phyloP scores from a whole-genome alignment of 2,888 invertebrate species.

The Drosophila mimica region DNA sequence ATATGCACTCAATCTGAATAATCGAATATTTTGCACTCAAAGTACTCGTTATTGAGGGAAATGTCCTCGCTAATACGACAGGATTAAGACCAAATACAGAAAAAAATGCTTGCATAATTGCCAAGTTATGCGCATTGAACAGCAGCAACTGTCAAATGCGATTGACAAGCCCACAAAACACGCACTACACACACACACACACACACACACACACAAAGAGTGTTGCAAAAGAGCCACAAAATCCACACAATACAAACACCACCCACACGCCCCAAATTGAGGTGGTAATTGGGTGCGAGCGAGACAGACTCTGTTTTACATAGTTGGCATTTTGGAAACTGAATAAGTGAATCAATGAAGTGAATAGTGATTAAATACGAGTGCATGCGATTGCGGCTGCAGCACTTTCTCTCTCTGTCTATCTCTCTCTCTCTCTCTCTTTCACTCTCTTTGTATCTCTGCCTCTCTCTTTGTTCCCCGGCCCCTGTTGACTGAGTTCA shows the following conservation, averaged over 20 bases:
- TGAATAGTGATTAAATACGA: constrained; percentile 73
- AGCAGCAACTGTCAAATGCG: constrained; percentile 50
- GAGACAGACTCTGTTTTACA: constrained; percentile 16
- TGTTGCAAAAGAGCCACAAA: constrained; percentile 64
- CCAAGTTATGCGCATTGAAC: constrained; percentile 54
- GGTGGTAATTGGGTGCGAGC: constrained; percentile 12
- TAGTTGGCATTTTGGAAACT: constrained; percentile 62
- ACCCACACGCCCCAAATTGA: constrained; percentile 13
- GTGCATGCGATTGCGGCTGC: constrained; percentile 17
- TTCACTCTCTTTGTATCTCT: not conserved
- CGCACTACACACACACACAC: constrained; percentile 11
- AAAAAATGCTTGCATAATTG: constrained; percentile 64
- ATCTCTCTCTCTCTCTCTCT: not conserved
- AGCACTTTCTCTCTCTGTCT: not conserved
- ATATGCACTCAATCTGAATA: not conserved
- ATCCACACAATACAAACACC: constrained; percentile 74
- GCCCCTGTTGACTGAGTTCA: constrained; percentile 13
- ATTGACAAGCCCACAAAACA: constrained; percentile 54
- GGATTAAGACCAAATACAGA: constrained; percentile 55
- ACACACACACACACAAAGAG: constrained; percentile 7
- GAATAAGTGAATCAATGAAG: constrained; percentile 76
- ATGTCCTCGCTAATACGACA: constrained; percentile 43
- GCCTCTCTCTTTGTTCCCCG: not conserved
- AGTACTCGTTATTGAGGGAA: not conserved
- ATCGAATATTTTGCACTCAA: not conserved